These are phyloP conservation scores for Achatina immaculata DNA, from an alignment of 1,140 invertebrate genomes.

Conservation along the genomic window DNA sequence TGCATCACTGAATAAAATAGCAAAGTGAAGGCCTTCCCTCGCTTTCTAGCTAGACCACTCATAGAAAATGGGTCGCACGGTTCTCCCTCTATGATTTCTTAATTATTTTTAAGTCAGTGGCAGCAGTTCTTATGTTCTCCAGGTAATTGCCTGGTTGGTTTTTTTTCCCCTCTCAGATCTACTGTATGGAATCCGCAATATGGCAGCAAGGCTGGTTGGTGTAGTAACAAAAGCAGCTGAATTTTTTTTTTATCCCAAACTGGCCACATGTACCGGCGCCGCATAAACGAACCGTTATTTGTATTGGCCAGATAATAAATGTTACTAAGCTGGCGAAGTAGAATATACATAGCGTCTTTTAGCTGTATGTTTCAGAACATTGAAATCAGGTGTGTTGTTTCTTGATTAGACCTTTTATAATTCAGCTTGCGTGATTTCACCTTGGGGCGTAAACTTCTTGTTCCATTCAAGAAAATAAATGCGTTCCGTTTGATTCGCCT, in stretches of 20 bases:
- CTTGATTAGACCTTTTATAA: not conserved
- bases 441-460: not conserved
- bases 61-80: too few relatives aligned
- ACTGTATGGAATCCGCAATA: not conserved
- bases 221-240: not conserved
- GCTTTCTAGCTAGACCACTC: too few relatives aligned
- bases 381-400: not conserved
- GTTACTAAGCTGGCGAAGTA: not conserved
- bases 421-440: not conserved
- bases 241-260: not conserved
- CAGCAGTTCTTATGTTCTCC: not conserved
- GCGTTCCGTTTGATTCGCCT: not conserved
- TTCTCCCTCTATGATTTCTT: slow-evolving; percentile 3
- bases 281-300: not conserved
- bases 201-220: too few relatives aligned
- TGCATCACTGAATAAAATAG: too few relatives aligned
- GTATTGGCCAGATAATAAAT: not conserved
- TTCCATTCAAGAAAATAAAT: not conserved
- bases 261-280: not conserved
- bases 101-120: not conserved
- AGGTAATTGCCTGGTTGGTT: not conserved
- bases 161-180: not conserved
- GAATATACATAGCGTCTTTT: not conserved
- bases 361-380: not conserved
- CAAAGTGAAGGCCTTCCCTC: too few relatives aligned